Base-by-base conservation (phyloP, 2,888 invertebrate genomes). In the Volucella inanis region DNA sequence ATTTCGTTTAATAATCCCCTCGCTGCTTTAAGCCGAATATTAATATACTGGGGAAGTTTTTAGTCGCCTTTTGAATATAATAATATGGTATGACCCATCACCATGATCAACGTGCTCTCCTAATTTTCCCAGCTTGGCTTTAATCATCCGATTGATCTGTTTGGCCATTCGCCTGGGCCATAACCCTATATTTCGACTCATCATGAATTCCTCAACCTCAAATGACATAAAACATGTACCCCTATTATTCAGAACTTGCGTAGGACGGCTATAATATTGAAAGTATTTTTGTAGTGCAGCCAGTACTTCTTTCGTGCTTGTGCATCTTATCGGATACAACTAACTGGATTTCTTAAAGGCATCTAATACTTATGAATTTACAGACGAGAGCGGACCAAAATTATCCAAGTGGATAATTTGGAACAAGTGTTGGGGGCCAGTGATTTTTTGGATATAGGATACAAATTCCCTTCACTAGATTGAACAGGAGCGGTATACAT, bases 151-250 rank as follows among this genome's bases (percentile, higher is more conserved):
- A n/a, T n/a, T n/a, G n/a, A n/a, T n/a, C n/a, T n/a, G n/a, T n/a
- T n/a, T n/a, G n/a, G n/a, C n/a, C n/a, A n/a, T 79, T 72, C 2
- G 65, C 71, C 43, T 78, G 71, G 4, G 78, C 62, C 4, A 55
- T 62, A 8, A 22, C 71, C 10, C n/a, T 38, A 72, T 72, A 11
- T 72, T 72, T 2, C 55, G 50, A 39, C 49, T 39, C 6, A 64
- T 2, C 50, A 78, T 8, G 31, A 39, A 79, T 2, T 54, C 15
- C 2, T 50, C 55, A 18, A 79, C 72, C 22, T 79, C 79, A n/a
- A 62, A 18, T 8, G 70, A 59, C 11, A 45, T 78, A 45, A 77
- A 65, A 15, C 45, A 64, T 11, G 52, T 47, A 12, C 65, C 76
- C 8, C 67, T 31, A 41, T 76, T 67, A 11, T 47, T 54, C 8